Evolutionary conservation across 2,888 invertebrate species (phyloP), one percentile per base, ranked within the genome.

Genomic region (Ennomos erosarius): DNA sequence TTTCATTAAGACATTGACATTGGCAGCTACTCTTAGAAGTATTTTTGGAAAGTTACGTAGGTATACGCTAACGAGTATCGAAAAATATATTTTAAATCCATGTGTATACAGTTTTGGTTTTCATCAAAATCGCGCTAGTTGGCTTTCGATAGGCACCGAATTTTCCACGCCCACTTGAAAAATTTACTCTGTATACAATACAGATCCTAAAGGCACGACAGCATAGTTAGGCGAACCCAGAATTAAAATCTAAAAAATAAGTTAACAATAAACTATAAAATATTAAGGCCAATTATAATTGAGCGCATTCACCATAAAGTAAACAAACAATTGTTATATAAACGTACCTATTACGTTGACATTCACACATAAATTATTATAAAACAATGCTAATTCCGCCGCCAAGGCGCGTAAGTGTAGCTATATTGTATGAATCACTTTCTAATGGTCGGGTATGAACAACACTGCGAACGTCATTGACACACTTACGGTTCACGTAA

Each of bases 401-500:
- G 26, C 64, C 64, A 65, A 61, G 62, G 59, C 62, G 51, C 33
- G 67, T 58, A 66, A n/a, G 34, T 48, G 16, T 40, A 16, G 3
- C 16, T 16, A 16, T 16, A 16, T 16, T 16, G n/a, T 54, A 51
- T 66, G 56, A 68, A 68, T 74, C 60, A 75, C 73, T 74, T 71
- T 75, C 74, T 69, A 74, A 74, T 74, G 67, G 55, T 57, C 11
- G 11, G 42, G 49, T 51, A 36, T 55, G 59, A 54, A 64, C 57
- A 60, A 60, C 64, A 65, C 62, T 57, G 51, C 47, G 8, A 73
- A 64, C 73, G 86, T 77, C 87, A 85, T 87, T 87, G 87, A 85
- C 87, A 86, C 46, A 87, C 82, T 79, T 85, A 68, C 50, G 10
- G 65, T 70, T 78, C 79, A 80, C 70, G 81, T 84, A 81, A 81